These are phyloP conservation scores for Trachelus stipa DNA, from an alignment of 2,888 invertebrate genomes.

Conservation along the genomic window DNA sequence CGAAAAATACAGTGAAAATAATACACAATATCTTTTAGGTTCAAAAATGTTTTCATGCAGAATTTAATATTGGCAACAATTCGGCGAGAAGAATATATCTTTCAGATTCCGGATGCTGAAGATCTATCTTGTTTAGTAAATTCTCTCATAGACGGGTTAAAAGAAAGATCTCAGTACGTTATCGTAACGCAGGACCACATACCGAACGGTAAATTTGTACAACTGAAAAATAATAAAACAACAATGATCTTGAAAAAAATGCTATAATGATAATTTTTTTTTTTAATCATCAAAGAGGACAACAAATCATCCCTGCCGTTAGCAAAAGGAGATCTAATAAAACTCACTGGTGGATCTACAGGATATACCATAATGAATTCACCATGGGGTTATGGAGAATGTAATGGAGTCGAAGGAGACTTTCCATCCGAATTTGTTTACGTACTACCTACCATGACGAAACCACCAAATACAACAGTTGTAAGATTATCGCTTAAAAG, in stretches of 20 bases:
- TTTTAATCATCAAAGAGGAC: slow-evolving; percentile 65
- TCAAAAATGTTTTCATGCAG: slow-evolving; percentile 71
- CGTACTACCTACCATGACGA: slow-evolving; percentile 83
- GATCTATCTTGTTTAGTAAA: slow-evolving; percentile 86
- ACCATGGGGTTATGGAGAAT: slow-evolving; percentile 80
- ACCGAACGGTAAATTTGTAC: slow-evolving; percentile 57
- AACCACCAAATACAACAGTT: slow-evolving; percentile 72
- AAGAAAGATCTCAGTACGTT: slow-evolving; percentile 85
- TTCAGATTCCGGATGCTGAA: slow-evolving; percentile 89
- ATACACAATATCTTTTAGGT: slow-evolving; percentile 51
- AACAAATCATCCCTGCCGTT: slow-evolving; percentile 72
- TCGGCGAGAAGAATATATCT: slow-evolving; percentile 89
- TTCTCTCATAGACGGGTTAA: slow-evolving; percentile 87
- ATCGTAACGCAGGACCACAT: slow-evolving; percentile 78
- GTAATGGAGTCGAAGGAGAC: slow-evolving; percentile 79
- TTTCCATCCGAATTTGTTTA: slow-evolving; percentile 90
- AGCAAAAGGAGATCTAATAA: slow-evolving; percentile 84
- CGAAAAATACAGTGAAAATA: no score
- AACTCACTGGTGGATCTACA: slow-evolving; percentile 78
- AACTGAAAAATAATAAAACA: not conserved
- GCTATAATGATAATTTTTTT: not conserved
- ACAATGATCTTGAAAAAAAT: not conserved
- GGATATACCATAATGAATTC: slow-evolving; percentile 81
- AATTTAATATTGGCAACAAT: slow-evolving; percentile 84
- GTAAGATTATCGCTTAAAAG: slow-evolving; percentile 28